Evolutionary conservation across 2,113 vertebrate species (phyloP).

Genomic region (Saccopteryx bilineata): DNA sequence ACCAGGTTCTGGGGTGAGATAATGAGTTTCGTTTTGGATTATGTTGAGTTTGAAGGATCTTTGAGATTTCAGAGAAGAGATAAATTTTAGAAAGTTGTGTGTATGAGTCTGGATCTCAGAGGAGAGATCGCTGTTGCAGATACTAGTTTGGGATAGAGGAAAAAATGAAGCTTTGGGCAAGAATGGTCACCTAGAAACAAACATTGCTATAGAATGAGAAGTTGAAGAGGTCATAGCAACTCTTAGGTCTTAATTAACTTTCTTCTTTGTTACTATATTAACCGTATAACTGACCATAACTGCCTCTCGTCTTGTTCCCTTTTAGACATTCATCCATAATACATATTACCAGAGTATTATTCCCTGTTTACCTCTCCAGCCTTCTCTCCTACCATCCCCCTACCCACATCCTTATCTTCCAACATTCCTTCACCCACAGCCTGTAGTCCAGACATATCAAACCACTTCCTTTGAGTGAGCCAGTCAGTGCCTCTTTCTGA

Average conservation of each 20-base stretch:
- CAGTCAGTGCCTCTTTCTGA: not conserved
- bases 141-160: not conserved
- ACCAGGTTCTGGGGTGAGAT: not conserved
- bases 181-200: not conserved
- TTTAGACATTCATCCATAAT: not conserved
- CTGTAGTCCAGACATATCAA: not conserved
- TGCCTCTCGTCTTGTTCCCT: not conserved
- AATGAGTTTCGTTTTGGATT: not conserved
- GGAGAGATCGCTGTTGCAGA: not conserved
- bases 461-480: not conserved
- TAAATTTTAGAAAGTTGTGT: not conserved
- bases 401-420: not conserved
- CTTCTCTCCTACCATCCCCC: not conserved
- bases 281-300: not conserved
- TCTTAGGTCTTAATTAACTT: not conserved
- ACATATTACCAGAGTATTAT: no score
- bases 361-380: not conserved
- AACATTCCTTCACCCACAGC: not conserved
- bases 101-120: not conserved
- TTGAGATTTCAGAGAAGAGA: constrained; percentile 1
- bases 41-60: not conserved
- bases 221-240: not conserved
- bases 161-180: not conserved
- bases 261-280: not conserved
- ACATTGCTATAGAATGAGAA: not conserved